A percentile compares a stretch with the other conserved stretches of the same genome.
phyloP scores from a whole-genome alignment of 2,797 vertebrate species.

The Cheirogaleus major region DNA sequence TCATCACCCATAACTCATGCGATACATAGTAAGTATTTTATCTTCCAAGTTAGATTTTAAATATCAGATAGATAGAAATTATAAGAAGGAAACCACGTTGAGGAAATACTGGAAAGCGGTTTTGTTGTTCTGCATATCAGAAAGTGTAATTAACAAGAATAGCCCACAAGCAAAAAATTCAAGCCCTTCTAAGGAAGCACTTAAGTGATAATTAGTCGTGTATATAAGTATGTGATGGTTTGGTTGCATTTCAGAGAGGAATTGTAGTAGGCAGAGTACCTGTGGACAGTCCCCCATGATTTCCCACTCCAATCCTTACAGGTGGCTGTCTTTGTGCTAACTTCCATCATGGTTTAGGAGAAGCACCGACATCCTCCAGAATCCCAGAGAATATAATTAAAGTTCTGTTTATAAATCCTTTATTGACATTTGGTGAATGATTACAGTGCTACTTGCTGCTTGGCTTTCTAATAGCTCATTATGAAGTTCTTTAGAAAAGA shows the following conservation, averaged over 20 bases:
- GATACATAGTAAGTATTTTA: neutral
- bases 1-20: neutral
- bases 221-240: neutral
- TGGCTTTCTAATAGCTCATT: neutral
- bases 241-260: neutral
- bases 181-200: neutral
- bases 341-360: neutral
- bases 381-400: slow-evolving; percentile 33
- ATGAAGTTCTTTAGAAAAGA: neutral
- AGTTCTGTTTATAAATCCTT: slow-evolving; percentile 12
- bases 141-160: neutral
- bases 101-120: neutral
- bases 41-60: neutral
- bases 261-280: neutral
- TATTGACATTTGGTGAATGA: neutral
- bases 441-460: neutral
- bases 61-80: neutral
- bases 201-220: neutral
- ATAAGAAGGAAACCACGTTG: neutral
- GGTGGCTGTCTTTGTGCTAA: neutral
- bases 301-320: neutral
- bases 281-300: neutral
- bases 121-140: neutral
- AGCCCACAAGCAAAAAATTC: neutral
- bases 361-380: neutral